Evolutionary conservation across 2,797 vertebrate genomes (phyloP).

Genomic region (Cichlasoma orientale): DNA sequence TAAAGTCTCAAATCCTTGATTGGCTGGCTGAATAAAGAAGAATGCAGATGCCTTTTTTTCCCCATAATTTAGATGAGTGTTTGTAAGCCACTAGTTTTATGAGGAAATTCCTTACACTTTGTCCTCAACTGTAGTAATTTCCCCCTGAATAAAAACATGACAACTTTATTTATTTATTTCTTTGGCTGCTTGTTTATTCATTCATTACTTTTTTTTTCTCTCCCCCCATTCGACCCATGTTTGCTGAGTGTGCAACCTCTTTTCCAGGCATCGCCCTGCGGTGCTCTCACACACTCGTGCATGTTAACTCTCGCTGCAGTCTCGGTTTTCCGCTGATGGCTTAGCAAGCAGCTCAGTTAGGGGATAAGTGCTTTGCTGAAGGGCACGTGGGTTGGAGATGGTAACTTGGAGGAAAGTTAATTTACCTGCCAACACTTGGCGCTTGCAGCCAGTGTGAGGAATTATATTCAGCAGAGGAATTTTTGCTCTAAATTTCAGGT

Average conservation of each 20-base stretch:
- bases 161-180: constrained; percentile 46
- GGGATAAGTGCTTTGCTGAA: constrained; percentile 65
- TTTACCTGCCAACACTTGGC: constrained; percentile 57
- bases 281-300: constrained; percentile 39
- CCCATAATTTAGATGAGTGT: constrained; percentile 37
- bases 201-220: constrained; percentile 33
- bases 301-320: constrained; percentile 32
- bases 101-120: constrained; percentile 21
- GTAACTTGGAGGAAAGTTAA: constrained; percentile 57
- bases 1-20: constrained; percentile 31
- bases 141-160: constrained; percentile 45
- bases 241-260: constrained; percentile 63
- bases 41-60: constrained; percentile 12
- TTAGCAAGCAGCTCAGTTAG: constrained; percentile 33
- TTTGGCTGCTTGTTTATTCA: constrained; percentile 55
- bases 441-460: constrained; percentile 45
- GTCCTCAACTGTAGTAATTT: constrained; percentile 43
- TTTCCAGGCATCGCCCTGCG: constrained; percentile 45
- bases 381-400: constrained; percentile 58
- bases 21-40: constrained; percentile 20
- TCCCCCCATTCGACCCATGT: constrained; percentile 11
- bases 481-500: constrained; percentile 18
- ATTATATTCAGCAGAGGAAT: constrained; percentile 26
- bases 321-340: constrained; percentile 57
- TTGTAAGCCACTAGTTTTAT: constrained; percentile 30